Base-by-base conservation (phyloP, 2,888 invertebrate genomes). In the Oligia strigilis region DNA sequence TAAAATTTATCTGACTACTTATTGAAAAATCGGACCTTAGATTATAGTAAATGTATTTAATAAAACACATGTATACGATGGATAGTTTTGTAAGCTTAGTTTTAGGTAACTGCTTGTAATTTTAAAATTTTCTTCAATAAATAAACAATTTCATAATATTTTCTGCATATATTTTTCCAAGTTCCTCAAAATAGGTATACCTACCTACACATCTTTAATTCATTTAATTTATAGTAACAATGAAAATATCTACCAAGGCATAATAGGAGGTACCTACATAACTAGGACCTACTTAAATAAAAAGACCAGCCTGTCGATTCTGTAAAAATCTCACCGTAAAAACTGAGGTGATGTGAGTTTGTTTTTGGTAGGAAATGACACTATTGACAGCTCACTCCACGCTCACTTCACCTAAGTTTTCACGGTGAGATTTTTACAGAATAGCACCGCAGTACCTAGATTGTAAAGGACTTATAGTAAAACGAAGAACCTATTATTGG, bases 401-500 rank as follows among this genome's bases (percentile, higher is more conserved):
- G 29, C 40, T 40, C 40, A 40, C 40, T 40, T 40, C 40, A 40
- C 40, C 40, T 40, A 40, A 40, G 40, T 40, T 40, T 40, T 40
- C 40, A 40, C 4, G 3, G 4, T 40, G 40, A 40, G 40, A 40
- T 40, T 4, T 3, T 40, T 40, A 40, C 40, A 40, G 40, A 40
- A 40, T 40, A 3, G 4, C 40, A 40, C 4, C 4, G 4, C 40
- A 4, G 40, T 40, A 36, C 36, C 36, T 40, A 43, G 43, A 74
- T 81, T 66, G 80, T 60, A 60, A 66, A 74, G 49, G 36, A 74
- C 11, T 36, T 36, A 60, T 17, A 43, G 77, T 60, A 36, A 49
- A 80, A 75, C 62, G 23, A 64, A 75, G 55, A 36, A 58, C 43
- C 6, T n/a, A 84, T 77, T 71, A 84, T 77, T 71, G 74, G 69